A percentile compares a stretch with the other conserved stretches of the same genome.
These are phyloP conservation scores for Halcyon senegalensis DNA, from an alignment of 2,113 vertebrate species.

Conservation along the genomic window DNA sequence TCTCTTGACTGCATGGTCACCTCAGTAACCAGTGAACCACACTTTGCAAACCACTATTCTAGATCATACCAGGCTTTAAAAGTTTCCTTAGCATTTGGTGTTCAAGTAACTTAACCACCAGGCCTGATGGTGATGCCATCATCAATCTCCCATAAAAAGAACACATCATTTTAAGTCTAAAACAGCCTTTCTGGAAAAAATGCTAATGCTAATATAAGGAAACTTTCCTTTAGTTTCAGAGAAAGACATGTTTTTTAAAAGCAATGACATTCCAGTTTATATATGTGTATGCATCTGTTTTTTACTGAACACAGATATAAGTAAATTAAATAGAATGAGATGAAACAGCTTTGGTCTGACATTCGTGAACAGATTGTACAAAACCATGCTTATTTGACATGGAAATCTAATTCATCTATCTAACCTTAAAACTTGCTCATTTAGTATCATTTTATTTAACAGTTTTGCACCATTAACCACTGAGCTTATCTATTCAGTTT, in stretches of 20 bases:
- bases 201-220: background rate
- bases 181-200: background rate
- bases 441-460: background rate
- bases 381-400: background rate
- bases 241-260: background rate
- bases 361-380: background rate
- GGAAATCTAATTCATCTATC: background rate
- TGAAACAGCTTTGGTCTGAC: constrained; percentile 34
- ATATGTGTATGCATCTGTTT: constrained; percentile 8
- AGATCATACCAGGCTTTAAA: background rate
- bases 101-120: background rate
- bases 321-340: constrained; percentile 37
- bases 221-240: background rate
- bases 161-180: background rate
- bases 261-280: background rate
- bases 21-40: background rate
- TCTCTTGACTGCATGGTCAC: background rate
- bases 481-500: background rate
- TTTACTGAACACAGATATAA: background rate
- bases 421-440: background rate
- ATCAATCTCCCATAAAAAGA: background rate
- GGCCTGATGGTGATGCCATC: background rate
- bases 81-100: background rate
- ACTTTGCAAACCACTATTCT: background rate
- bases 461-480: background rate